phyloP scores from a whole-genome alignment of 2,113 vertebrate genomes.

The Dendrocopos noguchii region DNA sequence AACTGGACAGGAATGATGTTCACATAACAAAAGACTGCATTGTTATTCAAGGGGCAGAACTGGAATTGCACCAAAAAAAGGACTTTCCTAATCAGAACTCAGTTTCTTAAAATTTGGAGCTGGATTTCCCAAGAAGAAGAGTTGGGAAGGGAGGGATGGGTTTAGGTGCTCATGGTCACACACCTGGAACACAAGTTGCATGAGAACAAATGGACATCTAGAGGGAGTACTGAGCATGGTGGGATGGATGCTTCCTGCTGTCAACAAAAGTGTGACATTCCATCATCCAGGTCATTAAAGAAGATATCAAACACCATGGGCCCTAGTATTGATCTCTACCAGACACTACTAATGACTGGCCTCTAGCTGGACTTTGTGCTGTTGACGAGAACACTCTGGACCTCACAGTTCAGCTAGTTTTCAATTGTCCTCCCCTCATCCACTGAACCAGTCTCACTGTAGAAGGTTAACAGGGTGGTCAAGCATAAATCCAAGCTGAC shows the following conservation, averaged over 20 bases:
- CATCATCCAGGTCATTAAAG: background rate
- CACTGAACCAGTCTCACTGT: background rate
- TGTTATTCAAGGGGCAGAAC: background rate
- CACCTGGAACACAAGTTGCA: background rate
- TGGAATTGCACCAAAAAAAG: background rate
- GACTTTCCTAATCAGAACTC: background rate
- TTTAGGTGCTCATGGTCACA: background rate
- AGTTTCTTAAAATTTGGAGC: background rate
- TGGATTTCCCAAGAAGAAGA: background rate
- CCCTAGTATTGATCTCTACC: background rate
- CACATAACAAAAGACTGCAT: rapidly evolving
- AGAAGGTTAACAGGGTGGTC: background rate
- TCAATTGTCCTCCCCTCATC: background rate
- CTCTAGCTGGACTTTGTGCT: background rate
- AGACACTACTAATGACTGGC: background rate
- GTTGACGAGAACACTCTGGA: background rate
- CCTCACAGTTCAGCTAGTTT: background rate
- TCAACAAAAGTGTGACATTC: background rate
- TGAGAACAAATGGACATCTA: background rate
- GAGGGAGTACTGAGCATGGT: background rate
- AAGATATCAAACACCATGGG: background rate
- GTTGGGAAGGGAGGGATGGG: background rate
- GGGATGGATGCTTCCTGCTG: background rate
- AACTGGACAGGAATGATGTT: background rate
- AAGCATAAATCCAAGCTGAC: background rate